phyloP scores from a whole-genome alignment of 2,888 invertebrate species.

The Zonitis immaculata region DNA sequence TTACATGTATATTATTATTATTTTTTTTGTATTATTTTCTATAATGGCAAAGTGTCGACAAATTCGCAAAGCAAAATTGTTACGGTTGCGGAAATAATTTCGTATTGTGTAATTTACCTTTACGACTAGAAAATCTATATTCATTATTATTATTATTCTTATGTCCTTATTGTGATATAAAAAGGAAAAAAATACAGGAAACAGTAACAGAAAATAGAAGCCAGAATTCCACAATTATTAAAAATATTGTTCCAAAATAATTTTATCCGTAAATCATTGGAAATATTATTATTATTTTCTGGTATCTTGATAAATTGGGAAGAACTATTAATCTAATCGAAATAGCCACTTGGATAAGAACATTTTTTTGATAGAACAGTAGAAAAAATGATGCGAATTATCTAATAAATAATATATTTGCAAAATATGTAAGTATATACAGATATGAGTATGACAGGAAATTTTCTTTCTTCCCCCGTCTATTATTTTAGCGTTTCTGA shows the following conservation, averaged over 20 bases:
- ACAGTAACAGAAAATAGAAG: background rate
- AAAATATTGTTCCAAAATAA: too few relatives aligned
- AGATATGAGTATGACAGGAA: constrained; percentile 13
- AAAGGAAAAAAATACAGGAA: background rate
- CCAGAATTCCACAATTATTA: too few relatives aligned
- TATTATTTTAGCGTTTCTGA: background rate
- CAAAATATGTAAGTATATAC: too few relatives aligned
- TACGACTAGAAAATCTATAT: background rate
- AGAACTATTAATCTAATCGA: too few relatives aligned
- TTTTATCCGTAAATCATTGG: too few relatives aligned
- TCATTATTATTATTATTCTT: too few relatives aligned
- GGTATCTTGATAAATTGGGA: too few relatives aligned
- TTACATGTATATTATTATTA: too few relatives aligned
- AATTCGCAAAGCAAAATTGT: background rate
- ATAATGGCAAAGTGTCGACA: background rate
- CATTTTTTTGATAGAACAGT: constrained; percentile 4
- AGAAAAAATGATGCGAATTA: constrained; percentile 14
- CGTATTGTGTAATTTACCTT: background rate
- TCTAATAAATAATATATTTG: constrained; percentile 19
- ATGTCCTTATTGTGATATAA: background rate
- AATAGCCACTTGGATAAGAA: background rate
- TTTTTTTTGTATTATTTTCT: background rate
- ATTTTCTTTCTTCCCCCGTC: constrained; percentile 12
- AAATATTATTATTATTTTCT: too few relatives aligned
- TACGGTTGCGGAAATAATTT: background rate